A percentile compares a stretch with the other conserved stretches of the same genome.
phyloP scores from a whole-genome alignment of 2,113 vertebrate species.

The Limanda limanda region DNA sequence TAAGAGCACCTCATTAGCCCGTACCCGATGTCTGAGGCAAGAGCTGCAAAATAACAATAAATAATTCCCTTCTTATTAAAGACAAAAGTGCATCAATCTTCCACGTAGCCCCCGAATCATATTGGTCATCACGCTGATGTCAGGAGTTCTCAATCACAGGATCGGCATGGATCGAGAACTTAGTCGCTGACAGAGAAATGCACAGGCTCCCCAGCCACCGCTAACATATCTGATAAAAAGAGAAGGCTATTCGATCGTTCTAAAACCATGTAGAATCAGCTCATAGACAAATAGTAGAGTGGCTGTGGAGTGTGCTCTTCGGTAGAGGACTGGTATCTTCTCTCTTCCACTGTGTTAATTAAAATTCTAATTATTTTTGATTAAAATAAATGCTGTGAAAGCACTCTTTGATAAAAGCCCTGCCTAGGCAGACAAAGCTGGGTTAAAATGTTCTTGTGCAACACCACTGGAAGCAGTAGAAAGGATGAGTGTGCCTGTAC shows the following conservation, averaged over 20 bases:
- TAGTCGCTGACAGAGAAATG: neutral
- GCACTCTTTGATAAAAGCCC: constrained; percentile 37
- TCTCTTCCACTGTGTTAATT: constrained; percentile 10
- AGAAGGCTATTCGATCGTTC: constrained; percentile 13
- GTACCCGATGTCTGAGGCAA: constrained; percentile 27
- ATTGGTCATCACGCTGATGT: constrained; percentile 15
- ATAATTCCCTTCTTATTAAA: constrained; percentile 30
- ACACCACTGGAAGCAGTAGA: constrained; percentile 54
- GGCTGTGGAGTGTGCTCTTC: constrained; percentile 47
- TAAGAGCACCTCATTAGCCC: constrained; percentile 16
- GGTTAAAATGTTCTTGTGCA: constrained; percentile 43
- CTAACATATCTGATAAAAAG: constrained; percentile 20
- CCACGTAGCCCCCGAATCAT: constrained; percentile 33
- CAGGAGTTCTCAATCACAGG: neutral
- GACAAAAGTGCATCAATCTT: constrained; percentile 29
- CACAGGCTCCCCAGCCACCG: neutral
- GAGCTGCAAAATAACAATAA: constrained; percentile 20
- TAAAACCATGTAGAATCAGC: constrained; percentile 27
- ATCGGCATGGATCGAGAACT: neutral
- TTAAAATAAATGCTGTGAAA: constrained; percentile 46
- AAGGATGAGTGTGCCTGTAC: constrained; percentile 42
- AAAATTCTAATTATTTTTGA: constrained; percentile 14
- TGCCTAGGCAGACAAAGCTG: constrained; percentile 37
- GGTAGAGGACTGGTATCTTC: constrained; percentile 13
- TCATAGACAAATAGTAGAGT: constrained; percentile 9